phyloP scores from a whole-genome alignment of 2,888 invertebrate genomes.

The Homarus gammarus region DNA sequence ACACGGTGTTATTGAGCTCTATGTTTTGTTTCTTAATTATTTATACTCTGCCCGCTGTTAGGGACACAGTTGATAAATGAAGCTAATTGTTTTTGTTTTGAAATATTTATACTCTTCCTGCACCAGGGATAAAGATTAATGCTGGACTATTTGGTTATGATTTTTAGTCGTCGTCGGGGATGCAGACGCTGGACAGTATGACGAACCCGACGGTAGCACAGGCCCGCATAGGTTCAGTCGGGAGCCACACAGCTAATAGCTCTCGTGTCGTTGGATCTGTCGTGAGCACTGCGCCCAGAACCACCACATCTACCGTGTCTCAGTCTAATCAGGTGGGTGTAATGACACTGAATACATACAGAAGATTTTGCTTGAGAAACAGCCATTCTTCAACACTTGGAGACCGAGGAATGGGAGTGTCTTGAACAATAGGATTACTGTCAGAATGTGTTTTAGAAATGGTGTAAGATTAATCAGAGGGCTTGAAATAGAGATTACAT shows the following conservation, averaged over 20 bases:
- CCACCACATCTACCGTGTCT: constrained; percentile 1
- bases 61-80: background rate
- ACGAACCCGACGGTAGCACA: constrained; percentile 55
- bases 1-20: no score
- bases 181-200: constrained; percentile 34
- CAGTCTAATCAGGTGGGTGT: constrained; percentile 11
- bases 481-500: no score
- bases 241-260: constrained; percentile 23
- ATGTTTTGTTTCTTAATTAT: no score
- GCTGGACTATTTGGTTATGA: background rate
- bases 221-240: constrained; percentile 42
- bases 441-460: no score
- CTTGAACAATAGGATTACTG: background rate
- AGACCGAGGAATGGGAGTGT: background rate
- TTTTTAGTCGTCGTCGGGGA: constrained; percentile 40
- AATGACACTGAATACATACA: background rate
- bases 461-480: no score
- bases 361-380: background rate
- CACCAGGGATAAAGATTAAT: background rate
- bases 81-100: background rate
- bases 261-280: constrained; percentile 29
- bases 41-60: no score
- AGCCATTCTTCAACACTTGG: background rate
- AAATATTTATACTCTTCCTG: background rate
- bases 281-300: constrained; percentile 3